Evolutionary conservation across 2,797 vertebrate species (phyloP), one percentile per base, ranked within the genome.

Genomic region (Tinamus major): DNA sequence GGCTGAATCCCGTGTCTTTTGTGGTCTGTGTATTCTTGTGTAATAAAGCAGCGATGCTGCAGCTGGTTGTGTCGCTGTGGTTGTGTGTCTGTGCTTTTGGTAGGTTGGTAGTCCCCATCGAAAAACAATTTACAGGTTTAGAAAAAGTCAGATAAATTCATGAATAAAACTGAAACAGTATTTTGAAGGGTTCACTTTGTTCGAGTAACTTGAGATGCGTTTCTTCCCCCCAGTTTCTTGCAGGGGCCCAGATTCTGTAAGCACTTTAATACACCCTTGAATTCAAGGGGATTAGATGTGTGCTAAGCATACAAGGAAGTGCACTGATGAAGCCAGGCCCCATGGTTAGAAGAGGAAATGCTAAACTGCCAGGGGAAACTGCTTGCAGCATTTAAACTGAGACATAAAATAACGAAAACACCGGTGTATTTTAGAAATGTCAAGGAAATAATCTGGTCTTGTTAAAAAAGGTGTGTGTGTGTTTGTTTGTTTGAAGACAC

Each of bases 101-200:
- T 24, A 3, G 0, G 0, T 42, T 39, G 48, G 21, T 3, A 0
- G 24, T 70, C 15, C 2, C 18, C 63, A 2, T 2, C 48, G 18
- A 14, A 3, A 51, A n/a, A 35, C 7, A 23, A 19, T 16, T 10
- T 13, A 3, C 11, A 29, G 37, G 1, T n/a, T 71, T 44, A 51
- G 13, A 19, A 68, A 14, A 26, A 24, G 13, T 59, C 61, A 8
- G 2, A 13, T 29, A 75, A 85, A 65, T 27, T 23, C 10, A n/a
- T 19, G 8, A n/a, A 1, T 41, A 61, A n/a, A 35, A 23, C 29
- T 6, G 27, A 9, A 1, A 5, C 0, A 7, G 23, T n/a, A 5
- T 58, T 67, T 58, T 53, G 41, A 18, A 17, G 4, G 15, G 29
- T 63, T 76, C 21, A 11, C 21, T 4, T 89, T 11, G 41, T 84